Percentiles rank a stretch among this genome's conserved stretches.
These are phyloP conservation scores for Aporrectodea caliginosa DNA, from an alignment of 1,140 invertebrate genomes.

Conservation along the genomic window DNA sequence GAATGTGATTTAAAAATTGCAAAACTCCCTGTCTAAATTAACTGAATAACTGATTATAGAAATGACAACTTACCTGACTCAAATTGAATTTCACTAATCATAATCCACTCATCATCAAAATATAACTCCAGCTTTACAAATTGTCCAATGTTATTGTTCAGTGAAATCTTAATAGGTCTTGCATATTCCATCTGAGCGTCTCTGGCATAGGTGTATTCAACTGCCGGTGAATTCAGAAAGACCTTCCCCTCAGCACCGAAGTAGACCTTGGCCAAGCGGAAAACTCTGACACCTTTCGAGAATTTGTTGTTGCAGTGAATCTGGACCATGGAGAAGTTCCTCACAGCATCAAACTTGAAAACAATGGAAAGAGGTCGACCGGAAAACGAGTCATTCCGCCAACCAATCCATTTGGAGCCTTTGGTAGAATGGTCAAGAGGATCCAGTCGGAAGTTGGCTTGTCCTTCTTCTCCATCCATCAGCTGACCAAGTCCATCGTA, in stretches of 20 bases:
- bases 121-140: constrained; percentile 75
- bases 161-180: constrained; percentile 7
- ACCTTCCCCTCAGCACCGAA: constrained; percentile 75
- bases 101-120: constrained; percentile 80
- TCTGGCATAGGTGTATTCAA: constrained; percentile 68
- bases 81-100: constrained; percentile 75
- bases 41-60: too few species aligned
- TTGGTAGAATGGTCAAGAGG: constrained; percentile 64
- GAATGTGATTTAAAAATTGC: too few species aligned
- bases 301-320: constrained; percentile 75
- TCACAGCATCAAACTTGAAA: constrained; percentile 81
- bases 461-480: constrained; percentile 68
- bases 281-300: constrained; percentile 65
- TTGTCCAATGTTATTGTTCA: constrained; percentile 62
- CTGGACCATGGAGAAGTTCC: constrained; percentile 81
- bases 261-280: constrained; percentile 63
- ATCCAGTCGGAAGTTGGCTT: constrained; percentile 71
- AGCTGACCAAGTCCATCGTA: constrained; percentile 79
- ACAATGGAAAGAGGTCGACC: constrained; percentile 49
- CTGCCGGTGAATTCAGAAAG: constrained; percentile 59
- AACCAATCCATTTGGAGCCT: constrained; percentile 84
- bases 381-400: constrained; percentile 66
- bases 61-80: constrained; percentile 51
- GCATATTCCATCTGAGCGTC: constrained; percentile 73
- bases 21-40: too few species aligned